Evolutionary conservation across 2,888 invertebrate genomes (phyloP).

Genomic region (Galeruca laticollis): DNA sequence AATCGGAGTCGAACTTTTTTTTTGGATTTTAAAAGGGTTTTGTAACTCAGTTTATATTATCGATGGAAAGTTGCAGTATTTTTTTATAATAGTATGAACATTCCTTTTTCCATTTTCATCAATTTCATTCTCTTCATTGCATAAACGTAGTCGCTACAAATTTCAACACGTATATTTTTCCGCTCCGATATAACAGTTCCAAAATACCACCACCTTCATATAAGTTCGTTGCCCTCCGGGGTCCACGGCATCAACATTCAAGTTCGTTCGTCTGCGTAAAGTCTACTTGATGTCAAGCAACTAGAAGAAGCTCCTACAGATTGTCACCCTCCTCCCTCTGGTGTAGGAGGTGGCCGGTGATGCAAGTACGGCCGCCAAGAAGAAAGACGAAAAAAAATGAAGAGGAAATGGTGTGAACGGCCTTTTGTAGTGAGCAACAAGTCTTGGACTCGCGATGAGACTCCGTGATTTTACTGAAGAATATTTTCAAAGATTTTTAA

Average conservation of each 20-base stretch:
- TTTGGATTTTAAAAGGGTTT: too few species aligned
- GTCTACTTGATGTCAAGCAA: constrained; percentile 40
- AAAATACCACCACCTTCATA: constrained; percentile 1
- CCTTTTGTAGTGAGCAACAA: constrained; percentile 36
- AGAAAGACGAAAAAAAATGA: constrained; percentile 13
- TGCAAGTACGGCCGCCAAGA: constrained; percentile 37
- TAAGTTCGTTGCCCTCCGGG: constrained; percentile 40
- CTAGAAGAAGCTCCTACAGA: constrained; percentile 7
- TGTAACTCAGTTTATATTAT: too few species aligned
- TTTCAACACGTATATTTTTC: too few species aligned
- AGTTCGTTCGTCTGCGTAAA: constrained; percentile 48
- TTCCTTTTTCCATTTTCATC: too few species aligned
- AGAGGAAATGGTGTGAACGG: constrained; percentile 45
- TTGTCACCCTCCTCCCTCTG: constrained; percentile 27
- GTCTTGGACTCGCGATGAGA: neutral
- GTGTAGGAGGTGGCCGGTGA: constrained; percentile 24
- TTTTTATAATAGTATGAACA: too few species aligned
- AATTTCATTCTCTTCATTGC: too few species aligned
- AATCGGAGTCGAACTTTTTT: too few species aligned
- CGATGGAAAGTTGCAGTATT: too few species aligned
- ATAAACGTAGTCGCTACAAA: too few species aligned
- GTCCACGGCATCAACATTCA: constrained; percentile 38
- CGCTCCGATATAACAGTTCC: constrained; percentile 11
- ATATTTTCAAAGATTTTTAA: too few species aligned
- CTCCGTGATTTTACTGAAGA: neutral